Conservation (phyloP, 1,140 invertebrate species). For the Nymphalis io region DNA sequence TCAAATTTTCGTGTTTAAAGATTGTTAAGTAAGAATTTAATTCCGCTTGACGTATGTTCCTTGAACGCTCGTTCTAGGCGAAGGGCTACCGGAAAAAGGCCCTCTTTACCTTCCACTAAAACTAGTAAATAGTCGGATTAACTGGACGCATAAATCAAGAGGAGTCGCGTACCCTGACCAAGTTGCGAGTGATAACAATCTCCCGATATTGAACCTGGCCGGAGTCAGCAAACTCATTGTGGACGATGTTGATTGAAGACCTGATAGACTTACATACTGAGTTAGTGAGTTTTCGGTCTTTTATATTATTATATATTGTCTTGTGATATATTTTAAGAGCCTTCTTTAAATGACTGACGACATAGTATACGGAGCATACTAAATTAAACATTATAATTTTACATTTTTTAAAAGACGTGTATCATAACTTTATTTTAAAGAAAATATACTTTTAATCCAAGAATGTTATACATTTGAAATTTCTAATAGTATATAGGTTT, state of each 20-base stretch:
- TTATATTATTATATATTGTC: background rate
- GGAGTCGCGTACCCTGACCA: conserved; percentile 30
- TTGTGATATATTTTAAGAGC: background rate
- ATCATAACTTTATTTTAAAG: too few species aligned
- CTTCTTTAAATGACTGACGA: too few species aligned
- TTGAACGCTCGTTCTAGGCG: conserved; percentile 38
- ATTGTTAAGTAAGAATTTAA: background rate
- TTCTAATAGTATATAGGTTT: background rate
- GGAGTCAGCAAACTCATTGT: conserved; percentile 36
- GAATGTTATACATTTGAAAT: background rate
- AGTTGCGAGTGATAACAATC: conserved; percentile 51
- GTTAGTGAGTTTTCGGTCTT: conserved; percentile 12
- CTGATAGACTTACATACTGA: conserved; percentile 9
- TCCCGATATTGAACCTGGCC: conserved; percentile 46
- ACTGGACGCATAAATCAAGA: conserved; percentile 72
- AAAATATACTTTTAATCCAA: too few species aligned
- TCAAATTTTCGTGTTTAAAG: too few species aligned
- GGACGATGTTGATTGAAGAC: conserved; percentile 27
- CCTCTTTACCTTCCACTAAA: conserved; percentile 75
- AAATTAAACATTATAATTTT: too few species aligned
- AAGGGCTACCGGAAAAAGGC: conserved; percentile 68
- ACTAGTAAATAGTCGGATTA: conserved; percentile 80
- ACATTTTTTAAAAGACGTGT: too few species aligned
- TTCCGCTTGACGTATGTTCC: conserved; percentile 28
- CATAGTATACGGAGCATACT: too few species aligned